phyloP scores from a whole-genome alignment of 2,888 invertebrate species.

The Teleiodes luculella region DNA sequence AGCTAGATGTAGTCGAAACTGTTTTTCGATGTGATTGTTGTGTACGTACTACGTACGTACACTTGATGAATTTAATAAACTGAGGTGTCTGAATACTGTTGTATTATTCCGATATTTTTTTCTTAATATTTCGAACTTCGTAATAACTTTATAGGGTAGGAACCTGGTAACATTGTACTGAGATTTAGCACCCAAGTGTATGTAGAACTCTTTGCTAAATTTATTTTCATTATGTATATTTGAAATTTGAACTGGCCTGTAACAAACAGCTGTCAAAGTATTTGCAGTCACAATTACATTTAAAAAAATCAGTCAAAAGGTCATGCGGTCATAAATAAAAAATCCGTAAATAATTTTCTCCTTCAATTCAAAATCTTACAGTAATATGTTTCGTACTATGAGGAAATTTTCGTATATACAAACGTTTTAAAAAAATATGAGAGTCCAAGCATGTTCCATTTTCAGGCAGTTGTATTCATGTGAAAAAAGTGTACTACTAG shows the following conservation, averaged over 20 bases:
- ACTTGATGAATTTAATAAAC: constrained; percentile 14
- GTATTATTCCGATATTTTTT: neutral
- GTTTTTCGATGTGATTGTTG: constrained; percentile 1
- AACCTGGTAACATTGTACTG: too few relatives aligned
- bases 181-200: too few relatives aligned
- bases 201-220: neutral
- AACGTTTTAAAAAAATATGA: constrained; percentile 45
- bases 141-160: too few relatives aligned
- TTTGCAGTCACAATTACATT: neutral
- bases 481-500: neutral
- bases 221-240: neutral
- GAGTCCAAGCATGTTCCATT: constrained; percentile 44
- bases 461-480: constrained; percentile 32
- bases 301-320: neutral
- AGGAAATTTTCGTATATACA: constrained; percentile 28
- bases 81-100: neutral
- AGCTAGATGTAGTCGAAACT: constrained; percentile 6
- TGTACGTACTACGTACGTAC: too few relatives aligned
- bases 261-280: neutral
- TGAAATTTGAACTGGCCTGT: neutral
- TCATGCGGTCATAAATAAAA: neutral
- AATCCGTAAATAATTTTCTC: neutral
- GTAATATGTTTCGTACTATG: constrained; percentile 30
- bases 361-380: neutral
- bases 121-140: too few relatives aligned